Evolutionary conservation across 2,797 vertebrate genomes (phyloP), one percentile per base, ranked within the genome.

Genomic region (Vireo griseus): DNA sequence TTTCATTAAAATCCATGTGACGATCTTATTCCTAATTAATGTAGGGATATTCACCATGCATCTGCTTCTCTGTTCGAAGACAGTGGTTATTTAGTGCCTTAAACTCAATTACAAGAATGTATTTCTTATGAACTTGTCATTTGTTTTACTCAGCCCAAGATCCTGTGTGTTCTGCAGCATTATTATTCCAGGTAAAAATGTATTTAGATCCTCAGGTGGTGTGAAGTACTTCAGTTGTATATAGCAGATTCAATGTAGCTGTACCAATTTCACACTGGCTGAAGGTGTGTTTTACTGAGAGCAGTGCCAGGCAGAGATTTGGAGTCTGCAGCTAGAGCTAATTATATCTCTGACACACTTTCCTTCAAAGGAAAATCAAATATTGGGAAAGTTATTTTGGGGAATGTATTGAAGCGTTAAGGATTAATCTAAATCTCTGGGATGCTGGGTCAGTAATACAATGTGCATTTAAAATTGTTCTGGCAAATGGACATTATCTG

Each of bases 21-120:
- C 39, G 47, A 44, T 80, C 71, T 78, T 90, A 77, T 20, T 90
- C 54, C 58, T 86, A 90, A 92, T 91, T 94, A 82, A 91, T 85
- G 67, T 31, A 71, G 86, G 67, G 87, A 44, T 88, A 71, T 24
- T n/a, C 35, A 31, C 57, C 25, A 71, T 86, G 57, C 80, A 66
- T 94, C 79, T 73, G 69, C 57, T 76, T 81, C 29, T 73, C 35
- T 93, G 31, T 92, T 63, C 76, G 91, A 81, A 91, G 88, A 75
- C 86, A 94, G 81, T 5, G 28, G 42, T 93, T 89, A 79, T 94
- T 86, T 94, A 83, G 80, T 90, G 33, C 59, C 72, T 84, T 68
- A 85, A 93, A 90, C 74, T 92, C 81, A 88, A 89, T 96, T 92
- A 79, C 74, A 88, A 91, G 37, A 92, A 59, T 76, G 11, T 85